These are phyloP conservation scores for Okapia johnstoni DNA, from an alignment of 2,113 vertebrate genomes.

Conservation along the genomic window DNA sequence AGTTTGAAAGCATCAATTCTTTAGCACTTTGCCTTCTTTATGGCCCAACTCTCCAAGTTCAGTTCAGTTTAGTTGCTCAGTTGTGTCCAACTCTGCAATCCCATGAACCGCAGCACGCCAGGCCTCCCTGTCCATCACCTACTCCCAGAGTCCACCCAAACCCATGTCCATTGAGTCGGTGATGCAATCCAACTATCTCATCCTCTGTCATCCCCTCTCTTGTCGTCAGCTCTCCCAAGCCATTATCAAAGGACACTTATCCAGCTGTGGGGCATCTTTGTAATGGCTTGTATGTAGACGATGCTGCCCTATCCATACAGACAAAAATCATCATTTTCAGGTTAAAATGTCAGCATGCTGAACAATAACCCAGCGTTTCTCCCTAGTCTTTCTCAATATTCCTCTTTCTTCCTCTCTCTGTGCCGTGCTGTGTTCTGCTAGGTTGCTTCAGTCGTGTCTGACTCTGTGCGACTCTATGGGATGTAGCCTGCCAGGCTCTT, in stretches of 20 bases:
- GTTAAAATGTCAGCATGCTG: neutral
- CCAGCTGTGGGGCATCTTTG: neutral
- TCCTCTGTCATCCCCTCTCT: too few relatives aligned
- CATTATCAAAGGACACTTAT: neutral
- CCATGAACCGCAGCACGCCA: too few relatives aligned
- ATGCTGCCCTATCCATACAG: neutral
- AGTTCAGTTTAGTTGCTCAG: too few relatives aligned
- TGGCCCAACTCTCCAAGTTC: neutral
- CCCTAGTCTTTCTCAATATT: neutral
- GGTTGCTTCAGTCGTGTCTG: neutral
- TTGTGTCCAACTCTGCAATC: too few relatives aligned
- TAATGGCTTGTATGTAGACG: neutral
- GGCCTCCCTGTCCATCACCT: too few relatives aligned
- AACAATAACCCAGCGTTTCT: neutral
- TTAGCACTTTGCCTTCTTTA: neutral
- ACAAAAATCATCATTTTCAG: neutral
- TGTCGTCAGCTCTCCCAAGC: too few relatives aligned
- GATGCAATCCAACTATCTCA: too few relatives aligned
- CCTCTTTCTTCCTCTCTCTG: neutral
- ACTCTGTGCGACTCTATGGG: neutral
- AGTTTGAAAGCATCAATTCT: neutral
- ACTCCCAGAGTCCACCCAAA: too few relatives aligned
- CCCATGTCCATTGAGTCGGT: too few relatives aligned
- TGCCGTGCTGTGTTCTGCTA: neutral
- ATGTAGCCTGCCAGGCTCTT: neutral